Percentiles rank a stretch among this genome's conserved stretches.
phyloP scores from a whole-genome alignment of 2,113 vertebrate species.

The Hyperopisus bebe region DNA sequence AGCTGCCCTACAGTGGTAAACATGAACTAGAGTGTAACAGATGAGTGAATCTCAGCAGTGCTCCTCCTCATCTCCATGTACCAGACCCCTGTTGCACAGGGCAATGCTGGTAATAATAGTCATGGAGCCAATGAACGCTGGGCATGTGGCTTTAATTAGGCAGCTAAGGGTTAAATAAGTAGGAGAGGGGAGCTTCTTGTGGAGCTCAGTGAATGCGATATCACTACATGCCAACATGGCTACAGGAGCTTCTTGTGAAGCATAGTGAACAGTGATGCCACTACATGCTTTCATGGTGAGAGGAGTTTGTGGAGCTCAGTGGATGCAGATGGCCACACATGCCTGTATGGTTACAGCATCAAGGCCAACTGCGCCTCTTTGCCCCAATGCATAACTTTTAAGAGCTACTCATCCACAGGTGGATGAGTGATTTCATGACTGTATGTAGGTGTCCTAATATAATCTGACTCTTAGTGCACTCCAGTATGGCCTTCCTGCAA shows the following conservation, averaged over 20 bases:
- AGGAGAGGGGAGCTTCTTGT: not conserved
- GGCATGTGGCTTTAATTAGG: not conserved
- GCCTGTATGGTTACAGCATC: not conserved
- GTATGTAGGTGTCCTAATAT: not conserved
- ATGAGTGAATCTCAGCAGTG: not conserved
- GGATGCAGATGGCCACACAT: not conserved
- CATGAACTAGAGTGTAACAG: not conserved
- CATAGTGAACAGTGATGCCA: not conserved
- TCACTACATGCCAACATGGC: not conserved
- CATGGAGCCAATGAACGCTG: not conserved
- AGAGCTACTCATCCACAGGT: not conserved
- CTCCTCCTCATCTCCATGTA: not conserved
- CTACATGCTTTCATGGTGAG: not conserved
- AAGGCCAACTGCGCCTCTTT: not conserved
- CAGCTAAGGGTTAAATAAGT: not conserved
- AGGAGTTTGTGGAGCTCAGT: not conserved
- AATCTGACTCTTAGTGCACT: not conserved
- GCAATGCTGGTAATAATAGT: not conserved
- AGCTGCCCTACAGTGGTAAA: not conserved
- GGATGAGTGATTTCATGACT: not conserved
- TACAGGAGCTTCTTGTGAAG: not conserved
- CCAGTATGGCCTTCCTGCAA: not conserved
- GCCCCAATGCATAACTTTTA: not conserved
- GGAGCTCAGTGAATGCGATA: not conserved
- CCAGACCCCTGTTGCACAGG: not conserved